Evolutionary conservation across 64 coral and sea anemone genomes (phyloP).

Genomic region (Actinia equina): DNA sequence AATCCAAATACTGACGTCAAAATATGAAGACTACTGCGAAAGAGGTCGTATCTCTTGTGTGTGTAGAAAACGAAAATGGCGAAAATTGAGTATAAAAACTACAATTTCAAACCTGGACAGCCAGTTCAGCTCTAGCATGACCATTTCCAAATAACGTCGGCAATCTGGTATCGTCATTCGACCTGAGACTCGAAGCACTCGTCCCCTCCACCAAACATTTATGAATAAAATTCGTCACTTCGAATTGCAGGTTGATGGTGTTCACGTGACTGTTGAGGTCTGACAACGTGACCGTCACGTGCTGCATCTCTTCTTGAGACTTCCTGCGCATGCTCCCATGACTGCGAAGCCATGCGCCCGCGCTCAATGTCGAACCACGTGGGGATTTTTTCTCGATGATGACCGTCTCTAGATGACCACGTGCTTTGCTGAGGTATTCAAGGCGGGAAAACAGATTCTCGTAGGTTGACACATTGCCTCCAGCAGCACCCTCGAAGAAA

Average conservation of each 20-base stretch:
- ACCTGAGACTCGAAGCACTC: constrained; percentile 31
- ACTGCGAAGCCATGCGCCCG: constrained; percentile 58
- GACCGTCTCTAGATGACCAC: constrained; percentile 74
- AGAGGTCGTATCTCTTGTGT: not conserved
- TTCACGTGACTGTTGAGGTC: constrained; percentile 86
- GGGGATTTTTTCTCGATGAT: constrained; percentile 78
- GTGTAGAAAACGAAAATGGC: not conserved
- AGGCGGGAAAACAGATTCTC: constrained; percentile 73
- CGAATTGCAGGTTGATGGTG: constrained; percentile 88
- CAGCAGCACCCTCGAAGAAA: constrained; percentile 76
- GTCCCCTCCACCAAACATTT: constrained; percentile 66
- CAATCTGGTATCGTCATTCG: constrained; percentile 33
- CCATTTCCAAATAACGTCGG: constrained; percentile 91
- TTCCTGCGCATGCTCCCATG: constrained; percentile 30
- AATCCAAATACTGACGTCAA: not conserved
- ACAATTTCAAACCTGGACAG: constrained; percentile 61
- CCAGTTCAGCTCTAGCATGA: constrained; percentile 68
- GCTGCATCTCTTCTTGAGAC: constrained; percentile 50
- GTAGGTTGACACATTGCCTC: constrained; percentile 56
- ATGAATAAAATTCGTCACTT: constrained; percentile 92
- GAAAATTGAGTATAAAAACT: not conserved
- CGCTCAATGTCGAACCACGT: constrained; percentile 51
- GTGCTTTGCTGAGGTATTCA: constrained; percentile 69
- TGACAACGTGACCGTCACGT: constrained; percentile 68
- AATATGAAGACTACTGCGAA: not conserved